Conservation (phyloP, 2,888 invertebrate species). For the Tetanocera ferruginea region DNA sequence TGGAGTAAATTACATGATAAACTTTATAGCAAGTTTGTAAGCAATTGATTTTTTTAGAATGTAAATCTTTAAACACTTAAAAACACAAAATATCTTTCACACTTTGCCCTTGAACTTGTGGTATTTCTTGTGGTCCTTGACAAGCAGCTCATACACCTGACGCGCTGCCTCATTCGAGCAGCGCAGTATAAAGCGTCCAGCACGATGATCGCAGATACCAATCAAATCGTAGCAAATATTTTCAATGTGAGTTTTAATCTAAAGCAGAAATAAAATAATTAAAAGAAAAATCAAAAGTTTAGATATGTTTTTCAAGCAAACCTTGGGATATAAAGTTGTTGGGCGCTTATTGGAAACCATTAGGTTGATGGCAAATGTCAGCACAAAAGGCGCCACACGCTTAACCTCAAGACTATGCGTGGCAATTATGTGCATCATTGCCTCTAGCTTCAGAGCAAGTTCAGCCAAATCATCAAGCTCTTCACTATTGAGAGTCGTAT, state of each 20-base stretch:
- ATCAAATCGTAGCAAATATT: constrained; percentile 66
- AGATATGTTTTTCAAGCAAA: constrained; percentile 40
- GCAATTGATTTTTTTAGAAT: too few relatives aligned
- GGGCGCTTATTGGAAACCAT: constrained; percentile 66
- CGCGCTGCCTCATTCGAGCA: constrained; percentile 67
- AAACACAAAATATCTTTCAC: constrained; percentile 42
- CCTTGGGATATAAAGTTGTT: constrained; percentile 67
- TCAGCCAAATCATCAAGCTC: constrained; percentile 64
- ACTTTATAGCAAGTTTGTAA: too few relatives aligned
- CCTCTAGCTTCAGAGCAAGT: constrained; percentile 62
- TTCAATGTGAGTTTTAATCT: constrained; percentile 68
- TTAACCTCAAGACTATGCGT: constrained; percentile 62
- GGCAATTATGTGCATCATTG: constrained; percentile 60
- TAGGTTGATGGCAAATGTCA: constrained; percentile 63
- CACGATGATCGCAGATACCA: constrained; percentile 66
- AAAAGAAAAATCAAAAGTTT: background rate
- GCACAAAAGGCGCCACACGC: constrained; percentile 66
- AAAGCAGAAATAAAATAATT: constrained; percentile 34
- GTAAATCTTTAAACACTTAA: background rate
- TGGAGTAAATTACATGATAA: too few relatives aligned
- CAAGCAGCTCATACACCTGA: constrained; percentile 62
- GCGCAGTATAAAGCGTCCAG: constrained; percentile 65
- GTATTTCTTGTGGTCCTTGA: constrained; percentile 67
- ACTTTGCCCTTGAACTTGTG: constrained; percentile 69
- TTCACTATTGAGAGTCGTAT: constrained; percentile 54